Evolutionary conservation across 2,888 invertebrate species (phyloP).

Genomic region (Punctoribates punctum): DNA sequence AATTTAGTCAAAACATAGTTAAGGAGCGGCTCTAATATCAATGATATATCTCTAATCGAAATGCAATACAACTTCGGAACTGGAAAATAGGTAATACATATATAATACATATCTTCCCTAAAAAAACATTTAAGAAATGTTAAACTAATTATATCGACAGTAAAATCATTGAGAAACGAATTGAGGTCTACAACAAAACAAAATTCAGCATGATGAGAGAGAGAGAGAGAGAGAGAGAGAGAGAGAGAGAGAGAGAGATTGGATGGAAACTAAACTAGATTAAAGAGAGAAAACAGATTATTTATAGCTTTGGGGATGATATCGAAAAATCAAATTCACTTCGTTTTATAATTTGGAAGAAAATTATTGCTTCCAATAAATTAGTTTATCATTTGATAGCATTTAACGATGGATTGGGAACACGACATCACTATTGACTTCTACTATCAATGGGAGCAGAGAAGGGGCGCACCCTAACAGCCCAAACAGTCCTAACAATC

Average conservation of each 20-base stretch:
- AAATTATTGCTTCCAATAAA: neutral
- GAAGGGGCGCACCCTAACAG: neutral
- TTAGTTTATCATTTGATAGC: neutral
- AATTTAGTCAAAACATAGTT: neutral
- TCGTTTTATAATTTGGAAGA: neutral
- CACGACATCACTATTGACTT: neutral
- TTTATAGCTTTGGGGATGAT: neutral
- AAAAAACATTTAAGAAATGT: too few relatives aligned
- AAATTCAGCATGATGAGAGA: too few relatives aligned
- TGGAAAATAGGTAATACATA: too few relatives aligned
- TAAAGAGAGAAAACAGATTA: too few relatives aligned
- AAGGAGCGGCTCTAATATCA: neutral
- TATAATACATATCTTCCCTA: too few relatives aligned
- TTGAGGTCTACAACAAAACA: too few relatives aligned
- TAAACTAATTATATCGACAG: too few relatives aligned
- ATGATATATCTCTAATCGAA: neutral
- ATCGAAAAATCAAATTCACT: neutral
- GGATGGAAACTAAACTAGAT: too few relatives aligned
- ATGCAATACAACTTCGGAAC: neutral
- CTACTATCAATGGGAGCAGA: neutral
- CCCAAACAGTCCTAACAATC: neutral
- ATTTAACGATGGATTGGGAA: neutral
- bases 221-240: too few relatives aligned
- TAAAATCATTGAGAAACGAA: too few relatives aligned
- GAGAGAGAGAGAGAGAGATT: neutral